Evolutionary conservation across 1,140 invertebrate species (phyloP), one percentile per base, ranked within the genome.

Genomic region (Bombus balteatus): DNA sequence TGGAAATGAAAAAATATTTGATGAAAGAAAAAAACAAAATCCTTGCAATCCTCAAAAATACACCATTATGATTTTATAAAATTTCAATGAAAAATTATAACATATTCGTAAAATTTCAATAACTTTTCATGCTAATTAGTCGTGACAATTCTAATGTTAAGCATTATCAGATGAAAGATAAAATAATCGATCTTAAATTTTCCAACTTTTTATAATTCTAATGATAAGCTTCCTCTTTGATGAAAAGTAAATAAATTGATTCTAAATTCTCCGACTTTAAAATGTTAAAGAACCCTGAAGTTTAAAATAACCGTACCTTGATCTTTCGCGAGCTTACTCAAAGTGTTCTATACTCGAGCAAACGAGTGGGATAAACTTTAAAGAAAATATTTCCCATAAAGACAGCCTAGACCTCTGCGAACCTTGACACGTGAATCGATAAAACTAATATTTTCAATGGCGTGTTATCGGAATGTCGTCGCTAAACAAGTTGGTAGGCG

Each of bases 391-490:
- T 15, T 18, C 32, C 41, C 39, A 47, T 22, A 43, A 73, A 73
- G 72, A 10, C n/a, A 43, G 43, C 72, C 77, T 22, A 68, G 62
- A 80, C 78, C 28, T 72, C 59, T 39, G 28, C 43, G 53, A 81
- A 57, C 43, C 39, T 81, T 25, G 37, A 6, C 15, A 4, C 32
- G 25, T 6, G 15, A 41, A 81, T 43, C 37, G 22, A 75, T 82
- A 25, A 65, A 18, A 66, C 41, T 53, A 76, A 83, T 83, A 83
- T 77, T 68, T 41, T 28, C 72, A 62, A 43, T 22, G 8, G 2
- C 34, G 13, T 57, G 0, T 59, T 32, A 68, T 28, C 32, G 28
- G n/a, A 39, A 32, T 71, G n/a, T n/a, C 53, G 25, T 3, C 3
- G 1, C 0, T 47, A 25, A 32, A 65, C 9, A 9, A 8, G 22